Evolutionary conservation across 2,797 vertebrate species (phyloP), one percentile per base, ranked within the genome.

Genomic region (Stomatorhinus walkeri): DNA sequence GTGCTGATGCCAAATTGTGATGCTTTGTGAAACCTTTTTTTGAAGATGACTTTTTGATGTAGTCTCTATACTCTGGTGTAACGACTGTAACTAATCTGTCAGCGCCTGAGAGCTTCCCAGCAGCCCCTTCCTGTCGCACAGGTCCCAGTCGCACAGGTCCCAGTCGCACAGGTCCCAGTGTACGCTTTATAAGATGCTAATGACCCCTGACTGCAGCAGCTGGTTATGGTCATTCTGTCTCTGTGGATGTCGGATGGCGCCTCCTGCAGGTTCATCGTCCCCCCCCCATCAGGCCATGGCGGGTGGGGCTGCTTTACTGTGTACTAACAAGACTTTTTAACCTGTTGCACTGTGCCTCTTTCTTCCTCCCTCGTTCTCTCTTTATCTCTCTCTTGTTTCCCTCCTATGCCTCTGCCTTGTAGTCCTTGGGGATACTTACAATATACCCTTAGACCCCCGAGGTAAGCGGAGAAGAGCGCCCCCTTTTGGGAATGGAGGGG

Each of bases 361-460:
- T 94, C 87, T 94, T 85, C 89, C 90, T 95, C 92, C 91, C 88
- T 91, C 93, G 14, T 32, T 94, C 93, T 95, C 92, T 94, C 90
- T 93, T 90, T 94, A 90, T 94, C 84, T 94, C 87, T 89, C 85
- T 94, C 87, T 89, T 94, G 91, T 95, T 92, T 94, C 93, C 92
- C 92, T 94, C 93, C 95, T 94, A 92, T 95, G 94, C 96, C 94
- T 96, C 93, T 95, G 95, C 94, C 95, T 91, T 95, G 92, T 97
- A 99, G 98, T 99, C 92, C 97, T 99, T 94, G 98, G 98, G 96
- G 97, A 99, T 97, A 99, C 98, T 97, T 99, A 99, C 97, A 99
- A 99, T 99, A 99, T 99, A 94, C 98, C 98, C 95, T 98, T 99
- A 98, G 98, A 99, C 96, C 98, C 97, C 96, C 97, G 98, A 99